phyloP scores from a whole-genome alignment of 2,888 invertebrate genomes.

The Drosophila sordidapex region DNA sequence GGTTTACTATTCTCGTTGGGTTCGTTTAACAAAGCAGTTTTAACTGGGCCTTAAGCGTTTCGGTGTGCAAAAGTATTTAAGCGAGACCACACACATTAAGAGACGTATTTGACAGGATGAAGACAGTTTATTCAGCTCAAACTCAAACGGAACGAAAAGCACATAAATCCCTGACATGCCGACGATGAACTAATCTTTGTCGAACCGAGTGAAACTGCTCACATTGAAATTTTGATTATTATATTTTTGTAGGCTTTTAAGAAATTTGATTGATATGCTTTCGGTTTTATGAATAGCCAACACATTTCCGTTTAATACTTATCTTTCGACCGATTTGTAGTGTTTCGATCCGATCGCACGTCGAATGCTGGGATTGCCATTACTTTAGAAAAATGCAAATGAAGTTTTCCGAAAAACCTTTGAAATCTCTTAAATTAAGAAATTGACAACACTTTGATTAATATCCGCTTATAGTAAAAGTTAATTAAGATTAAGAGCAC shows the following conservation, averaged over 20 bases:
- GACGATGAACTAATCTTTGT: not conserved
- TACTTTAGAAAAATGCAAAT: not conserved
- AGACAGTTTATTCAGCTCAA: not conserved
- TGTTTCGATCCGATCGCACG: not conserved
- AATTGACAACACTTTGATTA: not conserved
- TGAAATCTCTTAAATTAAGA: not conserved
- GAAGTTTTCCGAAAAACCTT: not conserved
- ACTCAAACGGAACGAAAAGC: not conserved
- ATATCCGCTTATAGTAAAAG: not conserved
- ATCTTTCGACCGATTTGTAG: not conserved
- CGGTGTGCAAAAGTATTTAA: not conserved
- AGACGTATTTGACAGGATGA: not conserved
- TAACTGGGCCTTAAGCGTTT: not conserved
- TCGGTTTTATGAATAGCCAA: too few relatives aligned
- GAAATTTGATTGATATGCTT: too few relatives aligned
- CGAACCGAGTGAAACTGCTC: too few relatives aligned
- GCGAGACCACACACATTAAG: not conserved
- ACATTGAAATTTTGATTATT: too few relatives aligned
- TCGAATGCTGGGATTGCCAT: not conserved
- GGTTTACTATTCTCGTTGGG: conserved; percentile 6
- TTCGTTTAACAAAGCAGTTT: not conserved
- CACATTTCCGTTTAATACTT: not conserved
- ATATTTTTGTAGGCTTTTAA: too few relatives aligned
- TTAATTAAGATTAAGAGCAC: not conserved
- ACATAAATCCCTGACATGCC: not conserved